Conservation (phyloP, 2,888 invertebrate genomes). For the Macrophya alboannulata region DNA sequence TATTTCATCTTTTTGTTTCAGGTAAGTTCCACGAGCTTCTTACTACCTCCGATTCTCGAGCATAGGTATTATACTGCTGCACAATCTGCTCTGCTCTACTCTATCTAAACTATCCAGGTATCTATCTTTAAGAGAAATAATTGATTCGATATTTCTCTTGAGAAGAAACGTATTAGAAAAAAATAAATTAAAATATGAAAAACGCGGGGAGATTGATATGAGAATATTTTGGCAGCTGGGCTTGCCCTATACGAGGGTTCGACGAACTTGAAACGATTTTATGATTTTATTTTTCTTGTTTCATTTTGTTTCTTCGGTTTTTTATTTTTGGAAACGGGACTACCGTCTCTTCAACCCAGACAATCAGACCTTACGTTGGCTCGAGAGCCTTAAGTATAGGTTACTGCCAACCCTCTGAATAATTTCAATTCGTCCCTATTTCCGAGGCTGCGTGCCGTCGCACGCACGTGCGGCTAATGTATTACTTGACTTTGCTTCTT, state of each 20-base stretch:
- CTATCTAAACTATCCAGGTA: not conserved
- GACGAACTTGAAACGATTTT: slow-evolving; percentile 9
- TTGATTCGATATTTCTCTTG: not conserved
- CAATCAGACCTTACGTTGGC: slow-evolving; percentile 56
- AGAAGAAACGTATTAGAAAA: not conserved
- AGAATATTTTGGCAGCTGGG: slow-evolving; percentile 9
- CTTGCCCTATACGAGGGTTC: not conserved
- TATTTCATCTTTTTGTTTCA: slow-evolving; percentile 38
- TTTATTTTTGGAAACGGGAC: not conserved
- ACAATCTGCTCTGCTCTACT: not conserved
- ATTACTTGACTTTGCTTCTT: slow-evolving; percentile 45
- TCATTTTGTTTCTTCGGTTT: not conserved
- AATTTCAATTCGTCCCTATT: slow-evolving; percentile 52
- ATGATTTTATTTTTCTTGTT: not conserved
- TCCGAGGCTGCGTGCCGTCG: slow-evolving; percentile 40
- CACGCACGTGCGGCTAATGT: slow-evolving; percentile 49
- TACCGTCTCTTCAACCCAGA: slow-evolving; percentile 6
- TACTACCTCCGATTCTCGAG: not conserved
- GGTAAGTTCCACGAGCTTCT: slow-evolving; percentile 33
- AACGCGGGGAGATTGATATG: not conserved
- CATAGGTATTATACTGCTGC: not conserved
- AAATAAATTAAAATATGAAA: not conserved
- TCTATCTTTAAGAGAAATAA: not conserved
- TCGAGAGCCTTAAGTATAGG: slow-evolving; percentile 55
- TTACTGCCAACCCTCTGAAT: slow-evolving; percentile 48